Evolutionary conservation across 2,888 invertebrate genomes (phyloP).

Genomic region (Nasonia oneida): DNA sequence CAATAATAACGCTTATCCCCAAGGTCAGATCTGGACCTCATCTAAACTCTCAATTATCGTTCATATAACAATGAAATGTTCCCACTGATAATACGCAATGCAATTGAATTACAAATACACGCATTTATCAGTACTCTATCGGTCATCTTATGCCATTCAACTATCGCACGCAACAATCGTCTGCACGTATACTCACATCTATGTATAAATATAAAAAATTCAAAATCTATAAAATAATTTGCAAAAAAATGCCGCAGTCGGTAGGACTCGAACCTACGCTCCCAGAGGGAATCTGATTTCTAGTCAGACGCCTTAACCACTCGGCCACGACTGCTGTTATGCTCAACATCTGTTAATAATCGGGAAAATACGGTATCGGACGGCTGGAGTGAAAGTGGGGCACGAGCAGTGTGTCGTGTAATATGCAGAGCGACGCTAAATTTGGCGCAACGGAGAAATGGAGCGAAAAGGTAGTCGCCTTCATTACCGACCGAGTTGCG

Average conservation of each 20-base stretch:
- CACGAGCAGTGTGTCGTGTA: background rate
- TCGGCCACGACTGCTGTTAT: conserved; percentile 88
- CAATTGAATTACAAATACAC: no score
- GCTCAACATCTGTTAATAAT: background rate
- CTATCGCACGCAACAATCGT: no score
- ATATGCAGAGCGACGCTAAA: background rate
- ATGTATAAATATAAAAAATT: background rate
- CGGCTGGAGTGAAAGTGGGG: background rate
- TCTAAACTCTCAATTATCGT: no score
- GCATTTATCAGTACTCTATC: no score
- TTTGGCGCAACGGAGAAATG: background rate
- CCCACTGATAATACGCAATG: no score
- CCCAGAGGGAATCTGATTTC: conserved; percentile 95
- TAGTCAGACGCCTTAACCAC: conserved; percentile 94
- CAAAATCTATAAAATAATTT: background rate
- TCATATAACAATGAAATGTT: no score
- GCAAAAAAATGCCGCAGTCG: conserved; percentile 83
- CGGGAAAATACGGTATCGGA: background rate
- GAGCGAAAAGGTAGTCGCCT: background rate
- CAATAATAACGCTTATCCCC: no score
- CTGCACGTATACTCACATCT: no score
- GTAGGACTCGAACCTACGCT: conserved; percentile 95
- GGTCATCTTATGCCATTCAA: no score
- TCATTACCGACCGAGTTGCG: background rate
- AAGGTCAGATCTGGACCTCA: no score